Evolutionary conservation across 2,888 invertebrate species (phyloP), one percentile per base, ranked within the genome.

Genomic region (Aphidoletes aphidimyza): DNA sequence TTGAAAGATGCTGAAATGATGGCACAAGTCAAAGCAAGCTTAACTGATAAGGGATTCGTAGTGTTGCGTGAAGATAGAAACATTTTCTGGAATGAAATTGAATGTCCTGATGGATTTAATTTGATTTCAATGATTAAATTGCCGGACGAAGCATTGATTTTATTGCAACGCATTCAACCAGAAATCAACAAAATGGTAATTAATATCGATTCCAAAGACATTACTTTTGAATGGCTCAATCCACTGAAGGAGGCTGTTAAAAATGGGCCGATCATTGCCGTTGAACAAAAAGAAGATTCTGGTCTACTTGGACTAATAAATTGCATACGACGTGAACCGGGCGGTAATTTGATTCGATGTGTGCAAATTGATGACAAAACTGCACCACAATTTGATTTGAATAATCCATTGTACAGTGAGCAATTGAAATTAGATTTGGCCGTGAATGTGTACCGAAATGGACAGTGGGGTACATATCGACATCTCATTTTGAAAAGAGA

Each of bases 291-390:
- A 86, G 93, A 91, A 0, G 90, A 93, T 11, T 95, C 92, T 88
- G 99, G 99, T n/a, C 91, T 98, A 0, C 89, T 97, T 30, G 99
- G 98, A 22, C 90, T 98, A 84, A 93, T 96, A 0, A 97, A 97
- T 87, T 98, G 98, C 89, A 89, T 98, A 39, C 92, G 95, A 85
- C 94, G 92, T 87, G 97, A 98, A 88, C 93, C 94, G 0, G 94
- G 94, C 86, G 95, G 95, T 83, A 92, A 92, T 86, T 88, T 92
- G 0, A 90, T 93, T 0, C 91, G 91, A 84, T 93, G 93, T 85
- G 89, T 95, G 9, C 91, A 94, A 47, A 92, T 95, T 84, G 89
- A 93, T 86, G 94, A 94, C 86, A 88, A 90, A 0, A 90, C 91
- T 0, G 94, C 94, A 0, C 94, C 95, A 0, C 88, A 90, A 1